Base-by-base conservation (phyloP, 2,888 invertebrate genomes). In the Ornithoptera alexandrae region DNA sequence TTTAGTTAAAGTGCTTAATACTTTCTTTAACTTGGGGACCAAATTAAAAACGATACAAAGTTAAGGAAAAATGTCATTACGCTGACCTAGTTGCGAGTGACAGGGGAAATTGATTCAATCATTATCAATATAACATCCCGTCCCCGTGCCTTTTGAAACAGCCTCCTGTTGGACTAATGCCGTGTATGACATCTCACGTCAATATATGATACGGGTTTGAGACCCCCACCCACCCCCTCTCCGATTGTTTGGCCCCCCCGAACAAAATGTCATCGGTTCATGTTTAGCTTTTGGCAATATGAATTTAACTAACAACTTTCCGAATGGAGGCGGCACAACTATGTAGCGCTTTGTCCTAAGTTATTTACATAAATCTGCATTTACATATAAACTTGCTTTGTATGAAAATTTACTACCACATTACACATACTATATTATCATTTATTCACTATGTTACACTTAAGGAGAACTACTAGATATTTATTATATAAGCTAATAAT, bases 181-280 rank as follows among this genome's bases (percentile, higher is more conserved):
- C 50, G n/a, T 69, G 65, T 71, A 72, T 74, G 73, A 75, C 74
- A 73, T 75, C 74, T 73, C 74, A 70, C 62, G 75, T 75, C 77
- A 72, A 71, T 71, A 46, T 57, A 61, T 76, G 77, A 77, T 73
- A 69, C 73, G 77, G 77, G 77, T 77, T 64, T 63, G 36, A 39
- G 59, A 36, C 20, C 22, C 7, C 42, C 42, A 42, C 0, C 8
- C 39, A 7, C 8, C 42, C 42, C 12, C 42, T 42, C 46, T 12
- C 46, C 46, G 30, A 30, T 30, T 30, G 30, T 30, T 22, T 22
- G 22, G 5, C 15, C 15, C 46, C 46, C 12, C 18, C 68, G 36
- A 53, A 68, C 64, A 64, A 64, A 59, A 64, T 60, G 53, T 60
- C 18, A 59, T 53, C 24, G 59, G 18, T 17, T 12, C 17, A 12